Base-by-base conservation (phyloP, 1,140 invertebrate species). In the Trypoxylus dichotomus region DNA sequence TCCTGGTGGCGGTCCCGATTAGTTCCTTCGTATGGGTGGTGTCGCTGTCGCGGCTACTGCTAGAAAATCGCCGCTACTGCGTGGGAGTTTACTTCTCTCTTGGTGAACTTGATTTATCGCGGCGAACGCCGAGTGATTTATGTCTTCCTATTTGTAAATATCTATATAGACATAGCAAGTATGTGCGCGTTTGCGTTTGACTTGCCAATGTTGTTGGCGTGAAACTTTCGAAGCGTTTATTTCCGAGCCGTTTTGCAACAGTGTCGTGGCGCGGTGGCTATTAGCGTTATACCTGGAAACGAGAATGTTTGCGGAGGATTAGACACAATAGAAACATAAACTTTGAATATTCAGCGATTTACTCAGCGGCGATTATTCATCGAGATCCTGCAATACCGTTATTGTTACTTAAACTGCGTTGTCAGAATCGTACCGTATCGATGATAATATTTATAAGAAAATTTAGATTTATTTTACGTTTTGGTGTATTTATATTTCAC, bases 141-240 rank as follows among this genome's bases (percentile, higher is more conserved):
- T 58, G 47, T 21, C 47, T 63, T 63, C 60, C 60, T 63, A 63
- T 63, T 63, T 63, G 60, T 63, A 63, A 63, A 24, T 63, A 63
- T 63, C n/a, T 63, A 19, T 47, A 47, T 47, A 19, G 60, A 63
- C 60, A 19, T 63, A 63, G 60, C 19, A 7, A 5, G 60, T 25
- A 63, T 19, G 60, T 27, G 21, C n/a, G 21, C 25, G 60, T 6
- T 19, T 63, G 60, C 21, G 21, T 24, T 19, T 11, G 60, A 5
- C 19, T 63, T 63, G 3, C 60, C 60, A 21, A 11, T 63, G 60
- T 3, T 63, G 60, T 63, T 63, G 60, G n/a, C 21, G 19, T 24
- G n/a, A 63, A 63, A 63, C 21, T 63, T 63, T 63, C 60, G 21
- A 11, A 63, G n/a, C 60, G n/a, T 27, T 24, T 27, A 63, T 27